These are phyloP conservation scores for Drosophila melanosoma DNA, from an alignment of 2,888 invertebrate genomes.

Conservation along the genomic window DNA sequence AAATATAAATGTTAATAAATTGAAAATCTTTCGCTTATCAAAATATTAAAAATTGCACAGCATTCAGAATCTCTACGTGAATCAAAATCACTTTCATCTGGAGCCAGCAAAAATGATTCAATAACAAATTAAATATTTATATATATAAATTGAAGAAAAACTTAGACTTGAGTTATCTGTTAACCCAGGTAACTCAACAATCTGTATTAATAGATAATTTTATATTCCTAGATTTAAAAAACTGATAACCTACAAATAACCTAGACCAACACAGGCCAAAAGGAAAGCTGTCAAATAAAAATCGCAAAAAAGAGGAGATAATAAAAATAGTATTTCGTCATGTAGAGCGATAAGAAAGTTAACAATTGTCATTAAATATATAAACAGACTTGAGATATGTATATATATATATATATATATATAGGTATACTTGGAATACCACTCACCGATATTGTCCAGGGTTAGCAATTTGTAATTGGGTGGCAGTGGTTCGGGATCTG, in stretches of 20 bases:
- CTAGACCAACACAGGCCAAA: conserved; percentile 40
- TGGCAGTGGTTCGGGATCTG: conserved; percentile 95
- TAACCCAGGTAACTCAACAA: background rate
- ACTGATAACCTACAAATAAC: conserved; percentile 60
- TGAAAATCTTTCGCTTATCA: background rate
- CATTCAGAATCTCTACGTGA: background rate
- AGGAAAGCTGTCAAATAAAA: conserved; percentile 26
- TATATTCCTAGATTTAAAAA: background rate
- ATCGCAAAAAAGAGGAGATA: conserved; percentile 50
- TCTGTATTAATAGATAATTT: background rate
- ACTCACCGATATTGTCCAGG: conserved; percentile 92
- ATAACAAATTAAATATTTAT: background rate
- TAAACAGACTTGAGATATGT: background rate
- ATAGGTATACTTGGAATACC: background rate
- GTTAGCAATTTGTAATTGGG: conserved; percentile 91
- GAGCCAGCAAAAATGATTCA: background rate
- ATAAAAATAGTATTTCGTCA: conserved; percentile 33
- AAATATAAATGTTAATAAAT: background rate
- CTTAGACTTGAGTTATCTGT: background rate
- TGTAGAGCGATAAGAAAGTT: conserved; percentile 36
- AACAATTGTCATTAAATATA: conserved; percentile 4
- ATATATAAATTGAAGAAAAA: background rate
- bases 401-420: background rate
- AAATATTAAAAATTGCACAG: background rate
- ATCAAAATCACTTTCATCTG: background rate